Evolutionary conservation across 2,888 invertebrate genomes (phyloP).

Genomic region (Brachyptera putata): DNA sequence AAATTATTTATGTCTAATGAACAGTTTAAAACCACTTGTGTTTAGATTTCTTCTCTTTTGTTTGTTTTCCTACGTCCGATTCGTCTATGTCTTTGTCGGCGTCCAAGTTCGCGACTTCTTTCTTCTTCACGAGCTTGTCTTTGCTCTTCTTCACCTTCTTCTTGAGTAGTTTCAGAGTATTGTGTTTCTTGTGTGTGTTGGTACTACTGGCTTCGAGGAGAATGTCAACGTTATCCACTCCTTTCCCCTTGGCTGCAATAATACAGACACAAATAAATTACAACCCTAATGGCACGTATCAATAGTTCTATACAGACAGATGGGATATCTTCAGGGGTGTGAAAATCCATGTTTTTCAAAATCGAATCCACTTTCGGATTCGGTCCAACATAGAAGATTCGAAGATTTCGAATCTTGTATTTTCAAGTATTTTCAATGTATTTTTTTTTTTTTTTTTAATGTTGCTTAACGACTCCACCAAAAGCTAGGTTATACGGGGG

Average conservation of each 20-base stretch:
- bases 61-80: conserved; percentile 41
- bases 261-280: neutral
- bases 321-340: too few relatives aligned
- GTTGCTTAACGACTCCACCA: too few relatives aligned
- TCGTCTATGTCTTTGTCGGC: conserved; percentile 59
- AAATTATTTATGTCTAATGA: too few relatives aligned
- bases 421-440: too few relatives aligned
- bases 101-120: conserved; percentile 46
- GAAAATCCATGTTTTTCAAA: too few relatives aligned
- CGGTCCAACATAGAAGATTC: too few relatives aligned
- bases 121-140: conserved; percentile 47
- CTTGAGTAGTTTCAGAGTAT: conserved; percentile 38
- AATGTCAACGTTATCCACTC: conserved; percentile 9
- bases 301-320: too few relatives aligned
- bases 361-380: too few relatives aligned
- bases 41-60: conserved; percentile 43
- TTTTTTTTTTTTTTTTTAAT: too few relatives aligned
- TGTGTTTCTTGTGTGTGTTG: conserved; percentile 51
- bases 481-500: too few relatives aligned
- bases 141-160: conserved; percentile 51
- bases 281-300: neutral
- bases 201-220: conserved; percentile 41
- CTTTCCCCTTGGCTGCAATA: conserved; percentile 20
- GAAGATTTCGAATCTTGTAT: too few relatives aligned
- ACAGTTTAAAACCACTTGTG: conserved; percentile 51